A percentile compares a stretch with the other conserved stretches of the same genome.
phyloP scores from a whole-genome alignment of 1,140 invertebrate genomes.

The Drosophila pseudoobscura region DNA sequence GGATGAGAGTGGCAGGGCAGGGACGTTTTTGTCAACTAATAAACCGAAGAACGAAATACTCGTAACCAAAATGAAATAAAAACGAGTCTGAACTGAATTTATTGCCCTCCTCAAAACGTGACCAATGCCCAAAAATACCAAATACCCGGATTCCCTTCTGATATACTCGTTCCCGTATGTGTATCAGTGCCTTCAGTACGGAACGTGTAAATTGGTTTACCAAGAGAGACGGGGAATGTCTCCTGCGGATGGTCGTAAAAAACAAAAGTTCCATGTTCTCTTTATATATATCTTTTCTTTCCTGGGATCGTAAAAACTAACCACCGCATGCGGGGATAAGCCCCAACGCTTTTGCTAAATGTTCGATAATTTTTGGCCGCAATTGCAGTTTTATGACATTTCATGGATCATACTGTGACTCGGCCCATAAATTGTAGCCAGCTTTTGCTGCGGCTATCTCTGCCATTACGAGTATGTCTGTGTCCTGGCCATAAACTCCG shows the following conservation, averaged over 20 bases:
- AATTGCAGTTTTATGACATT: constrained; percentile 78
- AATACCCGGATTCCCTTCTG: not conserved
- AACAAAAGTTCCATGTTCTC: constrained; percentile 60
- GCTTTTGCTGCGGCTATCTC: constrained; percentile 41
- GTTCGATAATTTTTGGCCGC: constrained; percentile 77
- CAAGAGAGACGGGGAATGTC: constrained; percentile 18
- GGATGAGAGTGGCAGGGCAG: constrained; percentile 18
- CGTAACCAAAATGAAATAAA: constrained; percentile 37
- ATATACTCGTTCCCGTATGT: constrained; percentile 46
- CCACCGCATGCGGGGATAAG: constrained; percentile 62
- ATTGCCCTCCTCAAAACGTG: constrained; percentile 54
- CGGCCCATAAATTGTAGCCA: constrained; percentile 69
- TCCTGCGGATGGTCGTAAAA: constrained; percentile 64
- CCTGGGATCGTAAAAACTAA: constrained; percentile 59
- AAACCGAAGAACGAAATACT: constrained; percentile 46
- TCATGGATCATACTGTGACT: constrained; percentile 69
- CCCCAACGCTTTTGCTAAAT: constrained; percentile 73
- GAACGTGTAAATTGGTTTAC: constrained; percentile 67
- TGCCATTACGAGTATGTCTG: constrained; percentile 18
- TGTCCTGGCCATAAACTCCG: constrained; percentile 55
- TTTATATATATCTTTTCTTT: too few relatives aligned
- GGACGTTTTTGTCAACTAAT: constrained; percentile 60
- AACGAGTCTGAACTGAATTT: constrained; percentile 52
- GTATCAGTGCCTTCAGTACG: constrained; percentile 68
- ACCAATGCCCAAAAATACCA: constrained; percentile 29